These are phyloP conservation scores for Bathynomus jamesi DNA, from an alignment of 1,140 invertebrate genomes.

Conservation along the genomic window DNA sequence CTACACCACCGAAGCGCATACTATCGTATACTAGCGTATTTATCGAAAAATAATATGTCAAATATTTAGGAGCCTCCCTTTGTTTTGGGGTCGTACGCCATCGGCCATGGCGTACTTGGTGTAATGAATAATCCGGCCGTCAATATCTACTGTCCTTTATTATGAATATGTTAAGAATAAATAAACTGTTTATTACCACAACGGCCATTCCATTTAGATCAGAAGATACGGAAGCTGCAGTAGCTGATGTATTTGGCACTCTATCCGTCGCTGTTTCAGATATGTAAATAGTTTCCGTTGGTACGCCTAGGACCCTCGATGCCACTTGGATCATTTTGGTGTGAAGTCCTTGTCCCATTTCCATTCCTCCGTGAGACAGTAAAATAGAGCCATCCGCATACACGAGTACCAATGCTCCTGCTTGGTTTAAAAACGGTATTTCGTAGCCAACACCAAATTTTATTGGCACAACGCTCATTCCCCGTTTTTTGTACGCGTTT, in stretches of 20 bases:
- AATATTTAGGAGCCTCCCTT: too few relatives aligned
- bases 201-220: constrained; percentile 93
- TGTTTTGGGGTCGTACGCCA: too few relatives aligned
- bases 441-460: constrained; percentile 85
- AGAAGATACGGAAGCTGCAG: constrained; percentile 80
- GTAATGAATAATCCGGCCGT: too few relatives aligned
- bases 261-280: constrained; percentile 82
- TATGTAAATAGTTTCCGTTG: constrained; percentile 70
- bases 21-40: too few relatives aligned
- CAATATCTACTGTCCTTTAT: too few relatives aligned
- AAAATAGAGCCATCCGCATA: constrained; percentile 87
- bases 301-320: constrained; percentile 57
- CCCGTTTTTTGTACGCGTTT: constrained; percentile 56
- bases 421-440: constrained; percentile 73
- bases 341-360: constrained; percentile 93
- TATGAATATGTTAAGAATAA: too few relatives aligned
- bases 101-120: too few relatives aligned
- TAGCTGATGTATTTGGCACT: constrained; percentile 85
- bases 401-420: constrained; percentile 76
- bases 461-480: constrained; percentile 73
- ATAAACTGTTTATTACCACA: too few relatives aligned
- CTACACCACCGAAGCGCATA: too few relatives aligned
- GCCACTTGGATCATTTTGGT: constrained; percentile 81
- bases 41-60: too few relatives aligned
- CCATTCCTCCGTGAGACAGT: constrained; percentile 80